Percentiles rank a stretch among this genome's conserved stretches.
Conservation (phyloP, 2,113 vertebrate species). For the Polyodon spathula region DNA sequence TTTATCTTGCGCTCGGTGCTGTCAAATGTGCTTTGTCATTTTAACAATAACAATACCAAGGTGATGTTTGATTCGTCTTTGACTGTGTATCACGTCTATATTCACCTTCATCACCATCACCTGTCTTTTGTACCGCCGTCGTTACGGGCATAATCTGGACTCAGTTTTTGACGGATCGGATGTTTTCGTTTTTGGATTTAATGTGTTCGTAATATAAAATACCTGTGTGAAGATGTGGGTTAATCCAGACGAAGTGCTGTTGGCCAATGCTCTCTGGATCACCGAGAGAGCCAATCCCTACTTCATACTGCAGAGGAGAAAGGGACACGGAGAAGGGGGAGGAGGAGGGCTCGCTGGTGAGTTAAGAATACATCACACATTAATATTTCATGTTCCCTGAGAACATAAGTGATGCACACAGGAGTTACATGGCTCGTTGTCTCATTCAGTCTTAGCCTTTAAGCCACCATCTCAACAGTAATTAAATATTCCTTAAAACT, state of each 20-base stretch:
- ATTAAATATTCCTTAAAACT: too few relatives aligned
- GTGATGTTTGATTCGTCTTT: too few relatives aligned
- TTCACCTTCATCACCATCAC: too few relatives aligned
- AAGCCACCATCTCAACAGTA: too few relatives aligned
- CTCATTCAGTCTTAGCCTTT: too few relatives aligned
- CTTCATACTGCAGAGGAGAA: conserved; percentile 91
- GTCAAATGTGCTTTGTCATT: too few relatives aligned
- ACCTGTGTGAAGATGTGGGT: conserved; percentile 72
- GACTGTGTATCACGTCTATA: too few relatives aligned
- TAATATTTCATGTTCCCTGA: neutral
- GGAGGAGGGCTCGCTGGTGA: conserved; percentile 74
- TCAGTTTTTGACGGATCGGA: conserved; percentile 9
- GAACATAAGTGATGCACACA: too few relatives aligned
- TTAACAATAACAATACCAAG: too few relatives aligned
- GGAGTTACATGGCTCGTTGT: too few relatives aligned
- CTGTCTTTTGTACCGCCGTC: neutral
- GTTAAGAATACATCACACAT: conserved; percentile 11
- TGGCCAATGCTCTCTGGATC: conserved; percentile 90
- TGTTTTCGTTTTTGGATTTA: conserved; percentile 22
- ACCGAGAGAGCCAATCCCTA: conserved; percentile 92
- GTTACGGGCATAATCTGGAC: conserved; percentile 3
- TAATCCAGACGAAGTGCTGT: conserved; percentile 89
- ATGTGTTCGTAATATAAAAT: conserved; percentile 36
- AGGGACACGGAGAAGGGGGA: conserved; percentile 80
- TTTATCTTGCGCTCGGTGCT: too few relatives aligned